Evolutionary conservation across 2,888 invertebrate genomes (phyloP).

Genomic region (Sarcophaga carnaria): DNA sequence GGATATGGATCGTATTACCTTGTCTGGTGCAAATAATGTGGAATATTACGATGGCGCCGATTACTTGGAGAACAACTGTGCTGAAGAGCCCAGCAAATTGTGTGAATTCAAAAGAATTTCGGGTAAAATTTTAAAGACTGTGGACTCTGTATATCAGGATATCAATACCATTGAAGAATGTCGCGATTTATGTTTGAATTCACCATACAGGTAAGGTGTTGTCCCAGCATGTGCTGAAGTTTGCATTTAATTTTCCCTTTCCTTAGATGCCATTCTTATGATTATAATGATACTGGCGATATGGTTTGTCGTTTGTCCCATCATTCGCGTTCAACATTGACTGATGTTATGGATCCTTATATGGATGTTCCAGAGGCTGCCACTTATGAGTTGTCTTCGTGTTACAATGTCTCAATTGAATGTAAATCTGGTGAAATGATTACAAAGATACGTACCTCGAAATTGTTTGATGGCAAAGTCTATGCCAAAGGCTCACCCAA

Average conservation of each 20-base stretch:
- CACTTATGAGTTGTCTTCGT: constrained; percentile 95
- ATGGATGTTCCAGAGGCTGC: constrained; percentile 95
- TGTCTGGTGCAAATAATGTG: constrained; percentile 91
- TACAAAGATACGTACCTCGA: constrained; percentile 94
- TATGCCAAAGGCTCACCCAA: constrained; percentile 97
- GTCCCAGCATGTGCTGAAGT: not conserved
- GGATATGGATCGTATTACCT: constrained; percentile 95
- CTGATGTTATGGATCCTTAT: constrained; percentile 95
- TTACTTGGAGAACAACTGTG: constrained; percentile 96
- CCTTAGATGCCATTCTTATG: constrained; percentile 93
- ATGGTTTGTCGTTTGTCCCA: constrained; percentile 96
- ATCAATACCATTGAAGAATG: constrained; percentile 94
- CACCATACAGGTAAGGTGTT: constrained; percentile 86
- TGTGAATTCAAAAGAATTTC: constrained; percentile 96
- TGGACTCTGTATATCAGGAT: constrained; percentile 95
- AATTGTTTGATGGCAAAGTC: constrained; percentile 96
- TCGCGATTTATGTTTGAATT: constrained; percentile 93
- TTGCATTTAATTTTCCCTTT: not conserved
- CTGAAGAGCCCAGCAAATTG: constrained; percentile 95
- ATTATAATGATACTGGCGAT: constrained; percentile 96
- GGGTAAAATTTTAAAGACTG: constrained; percentile 95
- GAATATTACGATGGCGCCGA: constrained; percentile 87
- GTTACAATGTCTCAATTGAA: constrained; percentile 96
- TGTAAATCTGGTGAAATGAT: constrained; percentile 96
- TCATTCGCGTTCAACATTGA: constrained; percentile 93